Conservation (phyloP, 2,888 invertebrate species). For the Xestia ashworthii region DNA sequence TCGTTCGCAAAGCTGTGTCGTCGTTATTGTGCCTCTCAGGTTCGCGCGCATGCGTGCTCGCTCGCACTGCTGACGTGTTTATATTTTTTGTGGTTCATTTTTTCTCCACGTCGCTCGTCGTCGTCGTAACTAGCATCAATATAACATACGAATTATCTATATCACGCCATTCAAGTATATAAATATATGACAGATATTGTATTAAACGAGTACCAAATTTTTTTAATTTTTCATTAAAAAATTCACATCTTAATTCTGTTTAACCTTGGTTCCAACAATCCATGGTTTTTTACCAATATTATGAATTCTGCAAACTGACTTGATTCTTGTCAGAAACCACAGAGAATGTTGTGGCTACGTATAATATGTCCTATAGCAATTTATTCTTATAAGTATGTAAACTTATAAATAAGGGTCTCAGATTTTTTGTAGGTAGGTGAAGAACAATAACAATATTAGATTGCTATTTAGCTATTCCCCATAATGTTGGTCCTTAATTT, state of each 20-base stretch:
- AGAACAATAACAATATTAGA: background rate
- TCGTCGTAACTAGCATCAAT: conserved; percentile 66
- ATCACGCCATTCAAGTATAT: conserved; percentile 45
- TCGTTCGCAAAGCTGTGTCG: conserved; percentile 71
- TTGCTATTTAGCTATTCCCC: background rate
- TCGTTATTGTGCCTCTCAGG: conserved; percentile 82
- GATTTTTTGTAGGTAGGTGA: background rate
- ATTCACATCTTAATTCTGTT: conserved; percentile 33
- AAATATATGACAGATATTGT: conserved; percentile 50
- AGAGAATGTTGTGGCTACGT: background rate
- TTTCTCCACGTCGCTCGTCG: conserved; percentile 70
- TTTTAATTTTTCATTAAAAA: conserved; percentile 25
- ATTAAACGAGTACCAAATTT: conserved; percentile 32
- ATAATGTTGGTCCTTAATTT: conserved; percentile 5
- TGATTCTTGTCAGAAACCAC: background rate
- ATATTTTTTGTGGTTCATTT: conserved; percentile 86
- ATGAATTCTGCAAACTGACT: background rate
- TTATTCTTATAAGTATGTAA: background rate
- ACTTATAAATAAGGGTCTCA: background rate
- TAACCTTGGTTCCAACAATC: conserved; percentile 18
- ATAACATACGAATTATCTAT: conserved; percentile 45
- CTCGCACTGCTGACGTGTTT: conserved; percentile 89
- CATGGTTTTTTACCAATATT: background rate
- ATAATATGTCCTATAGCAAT: background rate
- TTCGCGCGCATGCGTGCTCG: conserved; percentile 86